Conservation (phyloP, 2,797 vertebrate species). For the Crenuchus spilurus region DNA sequence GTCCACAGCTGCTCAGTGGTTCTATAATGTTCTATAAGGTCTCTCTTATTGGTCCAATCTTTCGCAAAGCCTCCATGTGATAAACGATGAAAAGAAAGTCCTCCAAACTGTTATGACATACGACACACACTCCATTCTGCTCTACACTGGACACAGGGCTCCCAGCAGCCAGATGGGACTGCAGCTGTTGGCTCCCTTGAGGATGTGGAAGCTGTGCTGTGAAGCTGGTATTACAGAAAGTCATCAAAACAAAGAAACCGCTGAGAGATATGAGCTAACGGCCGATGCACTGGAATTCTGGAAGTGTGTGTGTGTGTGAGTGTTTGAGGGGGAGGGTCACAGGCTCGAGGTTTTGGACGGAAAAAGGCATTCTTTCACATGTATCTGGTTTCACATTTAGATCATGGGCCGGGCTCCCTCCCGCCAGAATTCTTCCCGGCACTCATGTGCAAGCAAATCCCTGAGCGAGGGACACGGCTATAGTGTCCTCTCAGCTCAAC, state of each 20-base stretch:
- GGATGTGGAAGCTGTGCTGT: conserved; percentile 45
- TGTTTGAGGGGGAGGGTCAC: conserved; percentile 63
- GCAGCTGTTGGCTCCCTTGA: conserved; percentile 64
- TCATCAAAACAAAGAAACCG: conserved; percentile 46
- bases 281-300: conserved; percentile 36
- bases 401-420: conserved; percentile 62
- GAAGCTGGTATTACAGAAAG: conserved; percentile 46
- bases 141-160: conserved; percentile 43
- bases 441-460: conserved; percentile 52
- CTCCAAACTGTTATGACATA: conserved; percentile 33
- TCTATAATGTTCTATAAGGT: too few relatives aligned
- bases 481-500: conserved; percentile 18
- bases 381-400: conserved; percentile 76
- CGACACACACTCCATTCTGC: conserved; percentile 28
- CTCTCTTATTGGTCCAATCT: too few relatives aligned
- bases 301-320: conserved; percentile 10
- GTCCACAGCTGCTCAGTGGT: too few relatives aligned
- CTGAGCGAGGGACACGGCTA: conserved; percentile 32
- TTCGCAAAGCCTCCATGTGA: neutral
- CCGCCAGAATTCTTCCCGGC: conserved; percentile 55
- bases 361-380: conserved; percentile 82
- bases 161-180: conserved; percentile 61
- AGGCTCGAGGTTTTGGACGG: conserved; percentile 73
- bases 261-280: conserved; percentile 41
- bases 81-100: neutral